Percentiles rank a stretch among this genome's conserved stretches.
Conservation (phyloP, 2,797 vertebrate species). For the Labeo calbasu region DNA sequence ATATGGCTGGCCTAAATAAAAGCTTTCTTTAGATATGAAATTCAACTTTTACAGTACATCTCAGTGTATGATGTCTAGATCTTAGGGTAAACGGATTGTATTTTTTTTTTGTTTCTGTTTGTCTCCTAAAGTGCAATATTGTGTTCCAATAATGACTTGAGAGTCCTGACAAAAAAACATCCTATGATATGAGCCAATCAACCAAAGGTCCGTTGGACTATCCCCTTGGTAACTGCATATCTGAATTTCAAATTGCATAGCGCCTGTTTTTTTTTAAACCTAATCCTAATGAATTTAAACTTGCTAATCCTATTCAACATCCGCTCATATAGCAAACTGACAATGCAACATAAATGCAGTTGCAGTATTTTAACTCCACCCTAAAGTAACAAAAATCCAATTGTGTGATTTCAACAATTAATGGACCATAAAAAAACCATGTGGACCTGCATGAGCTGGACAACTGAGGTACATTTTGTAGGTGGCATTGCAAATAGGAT, state of each 20-base stretch:
- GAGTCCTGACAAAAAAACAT: slow-evolving; percentile 57
- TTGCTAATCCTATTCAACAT: slow-evolving; percentile 4
- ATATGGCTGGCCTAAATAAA: slow-evolving; percentile 32
- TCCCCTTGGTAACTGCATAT: slow-evolving; percentile 54
- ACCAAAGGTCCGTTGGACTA: slow-evolving; percentile 55
- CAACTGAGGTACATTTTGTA: neutral
- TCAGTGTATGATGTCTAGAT: slow-evolving; percentile 56
- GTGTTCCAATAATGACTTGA: slow-evolving; percentile 73
- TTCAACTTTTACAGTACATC: slow-evolving; percentile 41
- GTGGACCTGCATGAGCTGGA: neutral
- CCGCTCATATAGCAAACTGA: slow-evolving; percentile 12
- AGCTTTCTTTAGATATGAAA: slow-evolving; percentile 29
- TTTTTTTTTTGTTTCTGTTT: slow-evolving; percentile 63
- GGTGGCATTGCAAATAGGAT: neutral
- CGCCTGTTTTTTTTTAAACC: neutral
- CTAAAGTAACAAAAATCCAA: neutral
- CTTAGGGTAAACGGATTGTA: slow-evolving; percentile 58
- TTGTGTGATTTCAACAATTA: neutral
- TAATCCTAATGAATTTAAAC: slow-evolving; percentile 25
- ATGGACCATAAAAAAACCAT: neutral
- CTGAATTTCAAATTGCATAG: slow-evolving; percentile 44
- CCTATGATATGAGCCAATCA: slow-evolving; percentile 60
- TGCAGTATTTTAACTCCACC: slow-evolving; percentile 10
- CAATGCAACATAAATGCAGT: slow-evolving; percentile 35
- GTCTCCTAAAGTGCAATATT: slow-evolving; percentile 77